phyloP scores from a whole-genome alignment of 2,797 vertebrate genomes.

The Dipus sagitta region DNA sequence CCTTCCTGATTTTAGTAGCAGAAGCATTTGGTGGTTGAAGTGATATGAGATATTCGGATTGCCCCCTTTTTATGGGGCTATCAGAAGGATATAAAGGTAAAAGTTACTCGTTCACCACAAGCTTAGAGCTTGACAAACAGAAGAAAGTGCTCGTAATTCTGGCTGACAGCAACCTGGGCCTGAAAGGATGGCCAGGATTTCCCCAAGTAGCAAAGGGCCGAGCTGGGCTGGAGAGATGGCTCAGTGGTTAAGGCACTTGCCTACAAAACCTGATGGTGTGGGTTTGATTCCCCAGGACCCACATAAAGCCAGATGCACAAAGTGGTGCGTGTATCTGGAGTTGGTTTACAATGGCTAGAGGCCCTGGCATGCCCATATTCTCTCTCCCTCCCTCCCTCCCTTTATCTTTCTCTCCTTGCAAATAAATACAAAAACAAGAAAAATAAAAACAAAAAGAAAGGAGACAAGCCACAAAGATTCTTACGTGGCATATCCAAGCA shows the following conservation, averaged over 20 bases:
- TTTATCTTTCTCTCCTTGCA: too few species aligned
- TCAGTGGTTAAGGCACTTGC: too few species aligned
- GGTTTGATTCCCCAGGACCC: too few species aligned
- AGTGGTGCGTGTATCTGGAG: too few species aligned
- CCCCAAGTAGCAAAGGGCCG: neutral
- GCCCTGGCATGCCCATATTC: too few species aligned
- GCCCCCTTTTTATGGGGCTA: constrained; percentile 4
- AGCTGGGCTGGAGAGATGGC: too few species aligned
- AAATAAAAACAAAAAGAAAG: neutral
- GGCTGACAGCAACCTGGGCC: neutral
- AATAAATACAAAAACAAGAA: too few species aligned
- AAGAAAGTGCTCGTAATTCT: constrained; percentile 16
- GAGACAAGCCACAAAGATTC: neutral
- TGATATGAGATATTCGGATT: neutral
- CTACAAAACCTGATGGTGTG: too few species aligned
- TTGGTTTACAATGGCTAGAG: too few species aligned
- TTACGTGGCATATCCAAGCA: neutral
- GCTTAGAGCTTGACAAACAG: neutral
- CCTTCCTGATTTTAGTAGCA: constrained; percentile 36
- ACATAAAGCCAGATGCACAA: too few species aligned
- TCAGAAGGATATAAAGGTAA: constrained; percentile 36
- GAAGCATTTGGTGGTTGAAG: constrained; percentile 6
- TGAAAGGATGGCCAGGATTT: constrained; percentile 46
- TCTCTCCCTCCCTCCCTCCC: too few species aligned
- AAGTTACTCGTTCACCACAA: constrained; percentile 29